Conservation (phyloP, 2,888 invertebrate species). For the Disparrhopalites patrizii region DNA sequence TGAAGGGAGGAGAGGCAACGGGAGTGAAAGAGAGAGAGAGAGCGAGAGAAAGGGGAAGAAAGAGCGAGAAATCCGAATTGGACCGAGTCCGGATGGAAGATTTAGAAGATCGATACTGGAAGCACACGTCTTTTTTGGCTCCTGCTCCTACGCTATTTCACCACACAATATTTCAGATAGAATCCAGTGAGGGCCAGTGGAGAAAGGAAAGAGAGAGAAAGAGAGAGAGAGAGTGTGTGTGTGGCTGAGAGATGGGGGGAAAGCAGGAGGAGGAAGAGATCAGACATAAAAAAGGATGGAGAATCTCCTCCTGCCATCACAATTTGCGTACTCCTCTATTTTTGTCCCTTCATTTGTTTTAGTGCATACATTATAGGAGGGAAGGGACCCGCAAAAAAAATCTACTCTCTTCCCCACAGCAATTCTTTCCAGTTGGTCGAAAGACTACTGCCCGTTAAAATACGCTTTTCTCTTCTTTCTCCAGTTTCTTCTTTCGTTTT, state of each 20-base stretch:
- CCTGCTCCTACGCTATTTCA: not conserved
- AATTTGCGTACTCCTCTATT: not conserved
- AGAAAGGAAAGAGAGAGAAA: not conserved
- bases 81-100: conserved; percentile 33
- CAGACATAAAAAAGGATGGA: not conserved
- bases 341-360: not conserved
- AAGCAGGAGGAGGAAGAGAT: not conserved
- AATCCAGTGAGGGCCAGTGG: not conserved
- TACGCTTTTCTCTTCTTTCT: no score
- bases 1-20: not conserved
- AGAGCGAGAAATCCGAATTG: conserved; percentile 19
- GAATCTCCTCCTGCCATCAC: not conserved
- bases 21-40: not conserved
- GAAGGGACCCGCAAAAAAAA: no score
- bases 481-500: no score
- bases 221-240: not conserved
- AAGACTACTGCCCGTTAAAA: no score
- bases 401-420: no score
- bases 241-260: not conserved
- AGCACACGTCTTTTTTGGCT: conserved; percentile 13
- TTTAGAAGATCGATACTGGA: conserved; percentile 32
- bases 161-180: not conserved
- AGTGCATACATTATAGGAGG: not conserved
- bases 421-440: no score
- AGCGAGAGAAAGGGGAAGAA: not conserved